These are phyloP conservation scores for Catocala nupta DNA, from an alignment of 2,888 invertebrate genomes.

Conservation along the genomic window DNA sequence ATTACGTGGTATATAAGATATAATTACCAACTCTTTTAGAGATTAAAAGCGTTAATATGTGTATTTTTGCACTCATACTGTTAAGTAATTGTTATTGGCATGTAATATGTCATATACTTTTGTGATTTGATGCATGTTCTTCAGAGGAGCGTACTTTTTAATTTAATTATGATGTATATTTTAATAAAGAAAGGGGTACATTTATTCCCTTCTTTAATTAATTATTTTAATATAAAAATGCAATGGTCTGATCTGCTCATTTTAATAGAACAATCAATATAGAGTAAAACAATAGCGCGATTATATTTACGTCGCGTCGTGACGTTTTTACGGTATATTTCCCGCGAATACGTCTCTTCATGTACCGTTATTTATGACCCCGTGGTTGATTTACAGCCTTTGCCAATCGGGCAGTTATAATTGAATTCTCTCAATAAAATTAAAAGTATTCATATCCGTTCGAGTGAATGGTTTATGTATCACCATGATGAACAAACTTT, in stretches of 20 bases:
- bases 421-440: slow-evolving; percentile 6
- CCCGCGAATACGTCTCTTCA: neutral
- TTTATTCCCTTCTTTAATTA: neutral
- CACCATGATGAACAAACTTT: neutral
- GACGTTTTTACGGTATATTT: neutral
- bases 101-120: no score
- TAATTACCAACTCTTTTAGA: no score
- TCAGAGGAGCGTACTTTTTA: no score
- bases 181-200: no score
- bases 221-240: neutral
- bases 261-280: neutral
- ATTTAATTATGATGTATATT: no score
- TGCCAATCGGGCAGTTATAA: neutral
- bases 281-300: neutral
- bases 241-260: neutral
- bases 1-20: no score
- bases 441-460: neutral
- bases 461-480: neutral
- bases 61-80: no score
- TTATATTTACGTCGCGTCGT: neutral
- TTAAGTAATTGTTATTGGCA: no score
- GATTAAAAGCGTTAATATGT: no score
- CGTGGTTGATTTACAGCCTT: neutral
- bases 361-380: slow-evolving; percentile 1
- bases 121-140: no score